Base-by-base conservation (phyloP, 2,888 invertebrate species). In the Druceiella hillmani region DNA sequence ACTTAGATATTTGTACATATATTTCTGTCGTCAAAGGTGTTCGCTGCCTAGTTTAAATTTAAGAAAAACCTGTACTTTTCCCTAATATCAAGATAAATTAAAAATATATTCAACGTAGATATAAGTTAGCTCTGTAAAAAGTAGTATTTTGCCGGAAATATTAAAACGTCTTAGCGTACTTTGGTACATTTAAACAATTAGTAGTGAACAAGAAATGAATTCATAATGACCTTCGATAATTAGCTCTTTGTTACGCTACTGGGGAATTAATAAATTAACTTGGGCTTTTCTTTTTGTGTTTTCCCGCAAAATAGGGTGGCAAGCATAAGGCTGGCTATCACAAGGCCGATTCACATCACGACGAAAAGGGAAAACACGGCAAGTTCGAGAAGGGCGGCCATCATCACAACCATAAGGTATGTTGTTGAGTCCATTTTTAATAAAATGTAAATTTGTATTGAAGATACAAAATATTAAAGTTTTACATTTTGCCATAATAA, bases 381-480 rank as follows among this genome's bases (percentile, higher is more conserved):
- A 65, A 76, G 42, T 65, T 71, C 52, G 64, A 60, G 17, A 74
- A 80, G 46, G 79, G 79, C 0, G 70, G 71, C 0, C 70, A 77
- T 42, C 55, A 66, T 36, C 55, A 73, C 34, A 63, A 65, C n/a
- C 58, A 71, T 9, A 75, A 75, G 61, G 80, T 69, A 57, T 47
- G 17, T 9, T 7, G 7, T 3, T 3, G 4, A 7, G 3, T 13
- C 11, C 9, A 7, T 13, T 32, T 13, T 6, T 17, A 32, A 17
- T 32, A 13, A 9, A n/a, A 32, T 32, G 32, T 25, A 33, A 32
- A 17, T 9, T 11, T 10, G 12, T 3, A 4, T 10, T 32, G 20
- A 32, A 32, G 17, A 32, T 16, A n/a, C 32, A 32, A 13, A 17
- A 13, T 9, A n/a, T 10, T 30, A 11, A 11, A 7, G 3, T 3